phyloP scores from a whole-genome alignment of 2,113 vertebrate species.

The western clawed frog (Xenopus tropicalis) region DNA sequence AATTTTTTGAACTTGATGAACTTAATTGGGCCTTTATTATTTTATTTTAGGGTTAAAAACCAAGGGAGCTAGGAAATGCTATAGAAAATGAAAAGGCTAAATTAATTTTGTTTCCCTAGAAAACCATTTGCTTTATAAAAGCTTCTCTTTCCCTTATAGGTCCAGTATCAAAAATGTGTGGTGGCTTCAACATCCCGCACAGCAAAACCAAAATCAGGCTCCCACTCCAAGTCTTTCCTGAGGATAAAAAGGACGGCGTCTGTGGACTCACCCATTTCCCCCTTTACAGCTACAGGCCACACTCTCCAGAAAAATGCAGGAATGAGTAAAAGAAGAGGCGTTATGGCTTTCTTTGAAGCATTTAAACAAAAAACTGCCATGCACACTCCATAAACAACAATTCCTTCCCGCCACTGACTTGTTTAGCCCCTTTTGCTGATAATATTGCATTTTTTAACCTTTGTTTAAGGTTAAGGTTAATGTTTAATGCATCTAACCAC shows the following conservation, averaged over 20 bases:
- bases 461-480: no score
- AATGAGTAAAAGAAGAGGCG: conserved; percentile 68
- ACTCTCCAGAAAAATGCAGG: conserved; percentile 57
- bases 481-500: no score
- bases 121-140: neutral
- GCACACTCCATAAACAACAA: conserved; percentile 59
- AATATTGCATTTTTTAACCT: no score
- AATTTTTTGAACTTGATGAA: no score
- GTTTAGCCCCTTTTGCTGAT: no score
- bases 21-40: no score
- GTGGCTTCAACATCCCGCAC: conserved; percentile 79
- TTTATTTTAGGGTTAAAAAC: no score
- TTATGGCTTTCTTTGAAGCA: conserved; percentile 83
- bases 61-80: neutral
- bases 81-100: neutral
- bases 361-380: conserved; percentile 78
- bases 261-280: conserved; percentile 66
- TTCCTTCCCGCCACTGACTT: neutral
- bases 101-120: neutral
- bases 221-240: conserved; percentile 58
- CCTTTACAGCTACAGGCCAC: conserved; percentile 53
- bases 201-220: conserved; percentile 62
- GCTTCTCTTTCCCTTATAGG: conserved; percentile 60
- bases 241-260: conserved; percentile 75
- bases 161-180: conserved; percentile 93